Conservation (phyloP, 2,888 invertebrate genomes). For the Phragmatobia fuliginosa region DNA sequence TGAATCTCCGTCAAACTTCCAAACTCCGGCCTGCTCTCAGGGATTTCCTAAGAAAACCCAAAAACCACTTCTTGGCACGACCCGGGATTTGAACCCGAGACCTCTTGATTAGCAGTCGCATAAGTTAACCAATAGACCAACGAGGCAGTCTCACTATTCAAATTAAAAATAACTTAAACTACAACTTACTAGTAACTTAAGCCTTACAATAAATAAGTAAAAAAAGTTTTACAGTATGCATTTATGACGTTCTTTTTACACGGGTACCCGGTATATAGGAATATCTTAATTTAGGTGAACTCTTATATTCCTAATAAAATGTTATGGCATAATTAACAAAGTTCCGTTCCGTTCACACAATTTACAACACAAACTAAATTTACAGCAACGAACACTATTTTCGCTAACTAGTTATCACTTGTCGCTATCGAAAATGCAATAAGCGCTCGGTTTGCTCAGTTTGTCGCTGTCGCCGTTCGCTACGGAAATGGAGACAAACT, state of each 20-base stretch:
- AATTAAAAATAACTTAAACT: no score
- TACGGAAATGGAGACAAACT: slow-evolving; percentile 67
- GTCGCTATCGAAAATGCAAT: slow-evolving; percentile 37
- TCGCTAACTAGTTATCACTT: slow-evolving; percentile 22
- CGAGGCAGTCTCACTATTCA: not conserved
- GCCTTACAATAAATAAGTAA: not conserved
- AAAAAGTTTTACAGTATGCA: not conserved
- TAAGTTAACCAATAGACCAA: no score
- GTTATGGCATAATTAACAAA: not conserved
- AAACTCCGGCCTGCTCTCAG: no score
- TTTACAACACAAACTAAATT: slow-evolving; percentile 21
- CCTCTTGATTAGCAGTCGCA: no score
- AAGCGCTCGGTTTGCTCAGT: slow-evolving; percentile 33
- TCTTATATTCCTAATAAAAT: not conserved
- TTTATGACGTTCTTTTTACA: not conserved
- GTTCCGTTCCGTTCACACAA: slow-evolving; percentile 4
- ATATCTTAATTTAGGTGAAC: not conserved
- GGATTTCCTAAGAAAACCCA: no score
- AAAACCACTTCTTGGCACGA: no score
- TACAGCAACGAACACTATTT: slow-evolving; percentile 14
- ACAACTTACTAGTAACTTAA: no score
- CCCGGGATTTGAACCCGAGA: no score
- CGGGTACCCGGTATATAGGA: not conserved
- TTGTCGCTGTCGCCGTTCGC: slow-evolving; percentile 29
- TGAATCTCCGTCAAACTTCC: no score